These are phyloP conservation scores for Phoxinus phoxinus DNA, from an alignment of 2,113 vertebrate species.

Conservation along the genomic window DNA sequence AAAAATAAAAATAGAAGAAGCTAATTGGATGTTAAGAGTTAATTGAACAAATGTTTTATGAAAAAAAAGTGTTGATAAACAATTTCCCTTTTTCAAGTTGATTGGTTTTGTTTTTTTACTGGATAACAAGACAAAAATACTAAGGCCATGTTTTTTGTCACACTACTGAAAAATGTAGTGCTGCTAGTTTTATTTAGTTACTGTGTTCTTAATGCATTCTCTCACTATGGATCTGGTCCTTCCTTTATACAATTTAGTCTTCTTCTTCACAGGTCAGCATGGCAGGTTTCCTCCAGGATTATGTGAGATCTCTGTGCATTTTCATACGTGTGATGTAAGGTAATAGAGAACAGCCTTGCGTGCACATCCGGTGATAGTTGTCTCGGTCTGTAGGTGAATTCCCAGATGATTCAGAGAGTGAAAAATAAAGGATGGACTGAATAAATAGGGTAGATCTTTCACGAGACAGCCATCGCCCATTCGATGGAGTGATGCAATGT, in stretches of 20 bases:
- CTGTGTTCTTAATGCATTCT: background rate
- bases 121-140: background rate
- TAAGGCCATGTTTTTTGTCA: background rate
- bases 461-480: background rate
- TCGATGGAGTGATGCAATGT: background rate
- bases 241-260: background rate
- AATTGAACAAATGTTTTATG: too few relatives aligned
- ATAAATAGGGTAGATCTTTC: conserved; percentile 16
- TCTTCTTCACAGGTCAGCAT: background rate
- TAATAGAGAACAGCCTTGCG: background rate
- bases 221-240: background rate
- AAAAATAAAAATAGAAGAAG: too few relatives aligned
- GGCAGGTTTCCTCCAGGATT: background rate
- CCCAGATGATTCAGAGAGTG: background rate
- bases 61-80: too few relatives aligned
- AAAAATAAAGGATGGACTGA: conserved; percentile 3
- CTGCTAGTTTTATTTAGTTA: background rate
- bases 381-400: conserved; percentile 8
- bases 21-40: too few relatives aligned
- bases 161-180: conserved; percentile 4
- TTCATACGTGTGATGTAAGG: background rate
- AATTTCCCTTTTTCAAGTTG: background rate
- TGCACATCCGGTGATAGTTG: background rate
- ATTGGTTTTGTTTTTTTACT: background rate
- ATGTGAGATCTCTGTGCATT: background rate